Percentiles rank a stretch among this genome's conserved stretches.
Evolutionary conservation across 30 jellyfish, hydroid and myxozoan genomes (phyloP).

Genomic region (Phacellophora camtschatica): DNA sequence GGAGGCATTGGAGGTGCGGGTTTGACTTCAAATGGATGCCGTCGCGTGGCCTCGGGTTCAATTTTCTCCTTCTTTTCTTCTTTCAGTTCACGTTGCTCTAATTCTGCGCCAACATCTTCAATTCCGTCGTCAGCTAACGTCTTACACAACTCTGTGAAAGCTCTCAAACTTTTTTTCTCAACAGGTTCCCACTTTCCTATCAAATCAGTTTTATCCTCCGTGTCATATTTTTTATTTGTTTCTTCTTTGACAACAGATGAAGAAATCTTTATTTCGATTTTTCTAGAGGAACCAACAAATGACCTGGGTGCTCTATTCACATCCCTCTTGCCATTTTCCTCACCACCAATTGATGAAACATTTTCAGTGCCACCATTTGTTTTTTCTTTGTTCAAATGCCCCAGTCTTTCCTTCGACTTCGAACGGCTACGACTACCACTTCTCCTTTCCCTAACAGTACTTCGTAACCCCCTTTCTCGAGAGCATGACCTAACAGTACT

Average conservation of each 20-base stretch:
- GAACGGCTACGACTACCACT: too few species aligned
- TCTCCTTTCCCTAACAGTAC: too few species aligned
- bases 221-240: background rate
- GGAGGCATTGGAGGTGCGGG: slow-evolving; percentile 7
- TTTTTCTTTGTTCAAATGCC: too few species aligned
- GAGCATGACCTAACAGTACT: too few species aligned
- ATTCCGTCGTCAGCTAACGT: slow-evolving; percentile 15
- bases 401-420: too few species aligned
- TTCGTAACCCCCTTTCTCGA: too few species aligned
- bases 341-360: background rate
- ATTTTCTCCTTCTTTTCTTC: background rate
- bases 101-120: background rate
- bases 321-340: background rate
- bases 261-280: slow-evolving; percentile 37
- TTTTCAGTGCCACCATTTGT: background rate
- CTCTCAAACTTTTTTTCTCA: slow-evolving; percentile 31
- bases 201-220: slow-evolving; percentile 14
- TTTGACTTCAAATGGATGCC: slow-evolving; percentile 48
- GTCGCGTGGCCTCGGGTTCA: background rate
- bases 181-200: slow-evolving; percentile 74
- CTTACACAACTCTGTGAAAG: slow-evolving; percentile 57
- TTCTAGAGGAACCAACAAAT: background rate
- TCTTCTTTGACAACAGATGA: background rate
- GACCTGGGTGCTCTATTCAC: background rate
- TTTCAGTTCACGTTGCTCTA: background rate